Evolutionary conservation across 2,888 invertebrate species (phyloP).

Genomic region (Luperina nickerlii): DNA sequence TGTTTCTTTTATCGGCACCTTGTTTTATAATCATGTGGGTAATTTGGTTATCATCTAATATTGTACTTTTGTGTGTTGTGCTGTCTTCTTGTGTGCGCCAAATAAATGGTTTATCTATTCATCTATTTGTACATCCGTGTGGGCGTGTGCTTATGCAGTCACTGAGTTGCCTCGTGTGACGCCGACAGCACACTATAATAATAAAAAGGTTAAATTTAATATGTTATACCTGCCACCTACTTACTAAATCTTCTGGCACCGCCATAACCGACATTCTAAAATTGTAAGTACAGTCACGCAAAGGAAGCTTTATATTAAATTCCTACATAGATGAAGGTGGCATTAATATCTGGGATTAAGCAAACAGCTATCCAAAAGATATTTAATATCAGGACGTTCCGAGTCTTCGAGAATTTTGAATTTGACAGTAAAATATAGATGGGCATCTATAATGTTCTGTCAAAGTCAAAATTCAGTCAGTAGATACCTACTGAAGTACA

Average conservation of each 20-base stretch:
- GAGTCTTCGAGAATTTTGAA: conserved; percentile 27
- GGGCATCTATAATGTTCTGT: too few species aligned
- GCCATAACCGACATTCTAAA: conserved; percentile 41
- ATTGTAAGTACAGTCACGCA: conserved; percentile 52
- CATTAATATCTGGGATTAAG: conserved; percentile 49
- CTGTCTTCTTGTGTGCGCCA: too few species aligned
- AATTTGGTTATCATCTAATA: too few species aligned
- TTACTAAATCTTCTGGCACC: conserved; percentile 32
- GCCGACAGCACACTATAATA: neutral
- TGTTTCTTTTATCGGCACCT: too few species aligned
- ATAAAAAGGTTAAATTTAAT: conserved; percentile 2
- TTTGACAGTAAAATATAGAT: neutral
- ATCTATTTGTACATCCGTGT: too few species aligned
- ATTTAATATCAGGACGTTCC: conserved; percentile 53
- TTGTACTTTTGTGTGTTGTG: too few species aligned
- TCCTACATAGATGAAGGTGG: conserved; percentile 46
- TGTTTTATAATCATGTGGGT: too few species aligned
- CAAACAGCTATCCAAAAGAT: conserved; percentile 39
- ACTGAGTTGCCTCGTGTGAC: neutral
- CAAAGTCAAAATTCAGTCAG: too few species aligned
- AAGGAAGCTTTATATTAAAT: conserved; percentile 60
- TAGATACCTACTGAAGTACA: neutral
- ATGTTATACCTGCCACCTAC: neutral
- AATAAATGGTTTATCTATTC: too few species aligned
- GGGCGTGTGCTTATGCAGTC: too few species aligned